Base-by-base conservation (phyloP, 2,113 vertebrate species). In the Corythornis vintsioides region DNA sequence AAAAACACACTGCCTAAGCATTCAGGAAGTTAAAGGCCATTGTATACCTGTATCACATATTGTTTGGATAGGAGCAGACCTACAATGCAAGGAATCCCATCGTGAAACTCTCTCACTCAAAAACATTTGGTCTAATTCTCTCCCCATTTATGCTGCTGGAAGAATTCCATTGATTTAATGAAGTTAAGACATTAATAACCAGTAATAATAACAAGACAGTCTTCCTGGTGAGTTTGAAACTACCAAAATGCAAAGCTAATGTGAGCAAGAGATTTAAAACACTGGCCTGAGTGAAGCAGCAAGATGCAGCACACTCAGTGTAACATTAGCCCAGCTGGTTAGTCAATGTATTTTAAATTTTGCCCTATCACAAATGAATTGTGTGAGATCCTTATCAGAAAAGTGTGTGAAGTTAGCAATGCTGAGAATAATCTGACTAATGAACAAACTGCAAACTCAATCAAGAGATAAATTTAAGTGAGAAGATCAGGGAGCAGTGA, bases 21-120 rank as follows among this genome's bases (percentile, higher is more conserved):
- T 89, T 92, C 73, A 89, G 73, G 61, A 94, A 95, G 93, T 85
- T 57, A 61, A 63, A 91, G 76, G 75, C 79, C 65, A 94, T 92
- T 95, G 90, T 95, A 61, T 95, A 89, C 96, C 95, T 97, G 93
- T 93, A 66, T 80, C 77, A 48, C 92, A 47, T 90, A 83, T 91
- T 91, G 80, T 86, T 90, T 94, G 82, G 81, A 31, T 88, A 93
- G 88, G 87, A 97, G 96, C 87, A 97, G 94, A 60, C 47, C 65
- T 67, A 63, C 84, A 91, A 59, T 57, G 65, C 85, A 83, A 91
- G 61, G 61, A 94, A 85, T 91, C 76, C 52, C 85, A 75, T 83
- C n/a, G 11, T 65, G 57, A 83, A 92, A 78, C 53, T 81, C 84
- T 35, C 47, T 64, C 33, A 19, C 72, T 92, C 2, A 0, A 83